Base-by-base conservation (phyloP, 2,797 vertebrate species). In the Pseudochromis fuscus region DNA sequence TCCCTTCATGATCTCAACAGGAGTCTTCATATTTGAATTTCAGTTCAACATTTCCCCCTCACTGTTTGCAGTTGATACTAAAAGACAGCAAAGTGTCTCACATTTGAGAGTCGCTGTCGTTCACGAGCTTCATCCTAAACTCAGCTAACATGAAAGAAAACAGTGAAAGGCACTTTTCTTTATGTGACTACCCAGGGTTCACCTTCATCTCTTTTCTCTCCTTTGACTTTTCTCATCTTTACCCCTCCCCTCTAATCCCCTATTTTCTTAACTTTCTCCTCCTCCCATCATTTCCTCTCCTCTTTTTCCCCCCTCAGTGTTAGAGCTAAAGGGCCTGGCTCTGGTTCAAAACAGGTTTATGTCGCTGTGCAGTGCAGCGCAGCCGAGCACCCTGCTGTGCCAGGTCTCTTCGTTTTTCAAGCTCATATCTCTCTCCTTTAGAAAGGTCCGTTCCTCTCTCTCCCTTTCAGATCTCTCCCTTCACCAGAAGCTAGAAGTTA, bases 321-420 rank as follows among this genome's bases (percentile, higher is more conserved):
- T 55, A 68, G 45, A 64, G 71, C 62, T 79, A 57, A 27, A 52
- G 72, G 71, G 59, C 33, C 72, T 65, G 77, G 82, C 63, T 83
- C 9, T 1, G 6, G 74, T 72, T 89, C 73, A 79, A 78, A 88
- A 66, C 64, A 59, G 46, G 71, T 85, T 81, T 16, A 73, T 83
- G 76, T 72, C 21, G 37, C 69, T 40, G 77, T 62, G 81, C 27
- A 21, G 67, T 59, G 24, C 55, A 24, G 65, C 74, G 70, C 79
- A 62, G 72, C 62, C 19, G 46, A 59, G 85, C 81, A 56, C 72
- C 89, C 83, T 67, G 81, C 85, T 88, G 89, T 15, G 76, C 38
- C 28, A 67, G 74, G 40, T 71, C 65, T 68, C 53, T 48, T 40
- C 25, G 11, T 56, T 73, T 78, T 67, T 67, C 50, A 73, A 53